Evolutionary conservation across 2,113 vertebrate species (phyloP).

Genomic region (Cyprinodon brontotheroides): DNA sequence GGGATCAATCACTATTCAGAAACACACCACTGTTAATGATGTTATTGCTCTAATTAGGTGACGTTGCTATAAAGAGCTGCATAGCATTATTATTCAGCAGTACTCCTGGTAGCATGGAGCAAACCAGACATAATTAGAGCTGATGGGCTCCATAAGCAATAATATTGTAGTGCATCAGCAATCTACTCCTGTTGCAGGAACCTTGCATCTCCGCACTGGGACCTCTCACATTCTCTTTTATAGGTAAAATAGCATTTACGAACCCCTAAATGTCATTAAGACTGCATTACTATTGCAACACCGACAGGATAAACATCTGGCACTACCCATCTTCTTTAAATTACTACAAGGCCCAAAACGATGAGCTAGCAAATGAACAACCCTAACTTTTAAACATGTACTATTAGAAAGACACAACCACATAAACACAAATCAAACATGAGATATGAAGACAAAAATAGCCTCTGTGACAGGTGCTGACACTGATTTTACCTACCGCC

Average conservation of each 20-base stretch:
- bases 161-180: conserved; percentile 69
- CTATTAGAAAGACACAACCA: conserved; percentile 27
- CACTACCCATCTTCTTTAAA: background rate
- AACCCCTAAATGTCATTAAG: conserved; percentile 12
- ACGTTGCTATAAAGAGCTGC: conserved; percentile 58
- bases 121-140: conserved; percentile 68
- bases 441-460: conserved; percentile 61
- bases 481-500: conserved; percentile 24
- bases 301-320: conserved; percentile 1
- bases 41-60: conserved; percentile 73
- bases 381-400: background rate
- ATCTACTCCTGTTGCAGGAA: conserved; percentile 38
- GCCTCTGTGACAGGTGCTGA: conserved; percentile 47
- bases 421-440: conserved; percentile 52
- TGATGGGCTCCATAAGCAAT: conserved; percentile 73
- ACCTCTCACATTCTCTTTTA: conserved; percentile 24
- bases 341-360: background rate
- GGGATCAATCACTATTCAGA: conserved; percentile 67
- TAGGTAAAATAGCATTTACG: conserved; percentile 12
- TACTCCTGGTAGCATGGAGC: conserved; percentile 46
- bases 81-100: conserved; percentile 72
- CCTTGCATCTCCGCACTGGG: conserved; percentile 41
- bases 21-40: conserved; percentile 63
- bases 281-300: background rate
- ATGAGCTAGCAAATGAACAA: conserved; percentile 17